phyloP scores from a whole-genome alignment of 2,888 invertebrate species.

The Dusona sp. region DNA sequence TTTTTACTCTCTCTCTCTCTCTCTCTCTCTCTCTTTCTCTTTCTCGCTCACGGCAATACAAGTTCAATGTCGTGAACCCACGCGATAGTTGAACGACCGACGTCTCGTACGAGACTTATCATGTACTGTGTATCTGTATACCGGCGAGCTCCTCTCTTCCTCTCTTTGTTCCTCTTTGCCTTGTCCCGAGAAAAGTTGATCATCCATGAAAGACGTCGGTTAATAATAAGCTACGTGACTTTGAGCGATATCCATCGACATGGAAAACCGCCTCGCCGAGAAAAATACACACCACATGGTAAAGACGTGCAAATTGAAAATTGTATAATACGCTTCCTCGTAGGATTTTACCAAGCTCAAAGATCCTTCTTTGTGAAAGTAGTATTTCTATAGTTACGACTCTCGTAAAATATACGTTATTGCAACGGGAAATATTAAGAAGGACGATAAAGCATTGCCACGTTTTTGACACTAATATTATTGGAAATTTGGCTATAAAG shows the following conservation, averaged over 20 bases:
- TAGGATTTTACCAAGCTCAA: not conserved
- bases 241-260: conserved; percentile 40
- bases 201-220: conserved; percentile 63
- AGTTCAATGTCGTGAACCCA: conserved; percentile 74
- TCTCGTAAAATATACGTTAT: not conserved
- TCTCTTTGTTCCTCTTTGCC: conserved; percentile 3
- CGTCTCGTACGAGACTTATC: conserved; percentile 41
- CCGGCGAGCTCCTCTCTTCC: not conserved
- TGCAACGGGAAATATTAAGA: not conserved
- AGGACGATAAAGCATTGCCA: not conserved
- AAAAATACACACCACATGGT: not conserved
- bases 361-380: not conserved
- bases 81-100: conserved; percentile 72
- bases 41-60: conserved; percentile 36
- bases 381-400: not conserved
- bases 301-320: conserved; percentile 31
- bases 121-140: conserved; percentile 25
- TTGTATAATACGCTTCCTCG: conserved; percentile 10
- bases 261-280: conserved; percentile 7
- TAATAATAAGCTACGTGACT: conserved; percentile 48
- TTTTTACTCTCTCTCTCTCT: conserved; percentile 46
- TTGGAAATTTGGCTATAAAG: too few species aligned
- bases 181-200: conserved; percentile 59
- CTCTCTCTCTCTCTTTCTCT: conserved; percentile 20
- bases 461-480: not conserved